Evolutionary conservation across 2,797 vertebrate genomes (phyloP), one percentile per base, ranked within the genome.

Genomic region (Sebastes aleutianus): DNA sequence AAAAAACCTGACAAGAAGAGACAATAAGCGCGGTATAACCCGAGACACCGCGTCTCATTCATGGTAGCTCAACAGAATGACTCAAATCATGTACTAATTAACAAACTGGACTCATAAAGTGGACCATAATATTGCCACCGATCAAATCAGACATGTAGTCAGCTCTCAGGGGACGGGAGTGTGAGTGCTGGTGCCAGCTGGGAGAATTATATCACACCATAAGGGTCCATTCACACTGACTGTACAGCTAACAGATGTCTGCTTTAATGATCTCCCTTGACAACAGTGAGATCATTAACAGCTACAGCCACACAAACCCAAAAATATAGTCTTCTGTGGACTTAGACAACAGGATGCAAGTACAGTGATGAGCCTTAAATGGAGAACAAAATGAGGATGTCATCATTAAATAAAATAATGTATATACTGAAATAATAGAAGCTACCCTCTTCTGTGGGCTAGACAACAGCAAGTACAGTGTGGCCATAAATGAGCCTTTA

Each of bases 251-350:
- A 77, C 93, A 95, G 93, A 94, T 94, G 91, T 88, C 89, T 88
- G 86, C 78, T 93, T 89, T 90, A 92, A 94, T 91, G 89, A 94
- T 92, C 88, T 91, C 93, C 90, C 92, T 65, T 83, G 91, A 93
- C 86, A 87, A 90, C 88, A 80, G 82, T 66, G 76, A 86, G 88
- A 93, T 91, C 86, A 86, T 90, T 85, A 90, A 65, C 84, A 84
- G 80, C 79, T 72, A 77, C 14, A 78, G 71, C 86, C 82, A 84
- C 70, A 84, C 61, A 78, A 87, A 70, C 18, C 36, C 63, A 62
- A 58, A 89, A 77, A 82, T 68, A 77, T 32, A 69, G 16, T 50
- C 63, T 53, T 24, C 34, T 8, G 8, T 36, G 29, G 43, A 0
- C 43, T 47, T 47, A 47, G 43, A 47, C 43, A 47, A 47, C 43